A percentile compares a stretch with the other conserved stretches of the same genome.
Evolutionary conservation across 23 tunicate species (phyloP).

Genomic region (Corella eumyota): DNA sequence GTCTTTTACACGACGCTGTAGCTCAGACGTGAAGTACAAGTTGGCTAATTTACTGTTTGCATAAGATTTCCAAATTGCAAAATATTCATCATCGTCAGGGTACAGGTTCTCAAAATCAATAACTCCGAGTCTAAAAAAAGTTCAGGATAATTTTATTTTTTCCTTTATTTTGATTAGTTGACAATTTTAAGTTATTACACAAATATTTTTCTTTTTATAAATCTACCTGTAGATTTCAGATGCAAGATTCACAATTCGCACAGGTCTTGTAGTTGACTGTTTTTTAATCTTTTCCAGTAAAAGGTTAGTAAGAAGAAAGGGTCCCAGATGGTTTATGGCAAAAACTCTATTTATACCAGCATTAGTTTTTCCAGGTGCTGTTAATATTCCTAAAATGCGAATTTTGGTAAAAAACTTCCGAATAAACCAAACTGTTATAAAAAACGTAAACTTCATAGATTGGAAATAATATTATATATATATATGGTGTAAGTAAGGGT

Average conservation of each 20-base stretch:
- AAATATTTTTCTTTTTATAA: neutral
- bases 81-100: neutral
- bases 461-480: too few species aligned
- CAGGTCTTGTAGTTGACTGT: conserved; percentile 33
- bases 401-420: too few species aligned
- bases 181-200: neutral
- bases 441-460: too few species aligned
- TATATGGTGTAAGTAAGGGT: too few species aligned
- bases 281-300: conserved; percentile 52
- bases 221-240: conserved; percentile 47
- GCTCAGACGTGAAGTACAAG: conserved; percentile 45
- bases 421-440: too few species aligned
- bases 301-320: conserved; percentile 69
- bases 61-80: conserved; percentile 1
- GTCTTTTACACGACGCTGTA: conserved; percentile 15
- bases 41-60: conserved; percentile 40
- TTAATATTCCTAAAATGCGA: too few species aligned
- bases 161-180: neutral
- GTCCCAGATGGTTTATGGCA: conserved; percentile 74
- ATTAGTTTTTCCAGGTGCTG: conserved; percentile 29
- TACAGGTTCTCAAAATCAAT: conserved; percentile 11
- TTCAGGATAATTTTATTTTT: neutral
- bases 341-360: conserved; percentile 45
- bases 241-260: conserved; percentile 48
- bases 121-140: conserved; percentile 4